Conservation (phyloP, 1,140 invertebrate species). For the Frieseomelitta varia region DNA sequence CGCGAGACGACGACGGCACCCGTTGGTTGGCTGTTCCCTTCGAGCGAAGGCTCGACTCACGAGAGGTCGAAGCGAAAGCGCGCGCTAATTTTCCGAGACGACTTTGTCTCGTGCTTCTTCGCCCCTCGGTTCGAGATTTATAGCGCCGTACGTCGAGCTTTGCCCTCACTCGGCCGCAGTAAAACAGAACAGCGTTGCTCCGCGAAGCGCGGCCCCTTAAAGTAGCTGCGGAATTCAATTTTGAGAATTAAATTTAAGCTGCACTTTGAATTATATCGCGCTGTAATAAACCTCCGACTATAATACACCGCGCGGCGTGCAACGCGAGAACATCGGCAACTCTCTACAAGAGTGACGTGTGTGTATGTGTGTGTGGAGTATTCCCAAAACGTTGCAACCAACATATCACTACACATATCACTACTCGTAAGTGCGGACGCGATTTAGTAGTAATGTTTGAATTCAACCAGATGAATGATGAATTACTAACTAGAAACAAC, state of each 20-base stretch:
- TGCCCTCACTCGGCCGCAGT: neutral
- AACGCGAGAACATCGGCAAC: neutral
- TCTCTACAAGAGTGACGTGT: too few species aligned
- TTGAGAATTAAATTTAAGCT: slow-evolving; percentile 47
- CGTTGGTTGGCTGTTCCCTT: neutral
- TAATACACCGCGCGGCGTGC: slow-evolving; percentile 10
- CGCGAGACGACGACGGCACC: neutral
- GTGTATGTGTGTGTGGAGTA: neutral
- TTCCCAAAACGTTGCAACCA: neutral
- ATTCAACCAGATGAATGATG: neutral
- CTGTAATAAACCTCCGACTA: slow-evolving; percentile 16
- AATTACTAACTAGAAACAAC: neutral
- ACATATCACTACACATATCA: too few species aligned
- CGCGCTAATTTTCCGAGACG: slow-evolving; percentile 37
- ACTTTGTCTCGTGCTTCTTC: slow-evolving; percentile 21
- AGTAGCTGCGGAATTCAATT: slow-evolving; percentile 40
- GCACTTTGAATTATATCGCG: slow-evolving; percentile 31
- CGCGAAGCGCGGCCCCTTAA: neutral
- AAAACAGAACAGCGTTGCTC: slow-evolving; percentile 2
- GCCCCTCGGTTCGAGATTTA: slow-evolving; percentile 11
- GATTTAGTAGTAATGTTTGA: neutral
- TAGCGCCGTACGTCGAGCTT: slow-evolving; percentile 23
- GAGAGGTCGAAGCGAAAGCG: neutral
- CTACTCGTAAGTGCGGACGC: too few species aligned
- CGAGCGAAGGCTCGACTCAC: neutral